Conservation (phyloP, 2,888 invertebrate genomes). For the Yponomeuta plumbellus region DNA sequence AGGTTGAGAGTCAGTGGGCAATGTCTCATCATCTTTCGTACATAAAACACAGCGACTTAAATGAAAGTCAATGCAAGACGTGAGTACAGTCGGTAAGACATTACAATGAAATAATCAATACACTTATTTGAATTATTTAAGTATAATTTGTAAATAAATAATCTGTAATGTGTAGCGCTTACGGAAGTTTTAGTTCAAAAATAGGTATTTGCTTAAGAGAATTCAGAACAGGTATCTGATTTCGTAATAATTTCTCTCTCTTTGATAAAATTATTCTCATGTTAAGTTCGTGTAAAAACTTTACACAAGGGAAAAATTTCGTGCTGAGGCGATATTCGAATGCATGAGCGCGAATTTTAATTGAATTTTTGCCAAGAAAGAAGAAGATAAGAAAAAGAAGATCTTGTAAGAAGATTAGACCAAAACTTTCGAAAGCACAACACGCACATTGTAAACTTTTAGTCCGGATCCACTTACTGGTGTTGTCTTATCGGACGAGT, state of each 20-base stretch:
- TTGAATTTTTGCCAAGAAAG: not conserved
- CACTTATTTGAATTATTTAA: too few species aligned
- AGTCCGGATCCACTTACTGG: too few species aligned
- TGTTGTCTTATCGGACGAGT: too few species aligned
- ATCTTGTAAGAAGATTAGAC: too few species aligned
- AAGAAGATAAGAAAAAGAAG: too few species aligned
- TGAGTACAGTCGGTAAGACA: constrained; percentile 49
- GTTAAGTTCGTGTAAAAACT: not conserved
- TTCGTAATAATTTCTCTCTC: not conserved
- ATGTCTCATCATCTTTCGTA: constrained; percentile 55
- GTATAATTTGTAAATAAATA: too few species aligned
- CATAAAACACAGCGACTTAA: constrained; percentile 49
- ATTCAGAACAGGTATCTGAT: not conserved
- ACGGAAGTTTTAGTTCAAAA: too few species aligned
- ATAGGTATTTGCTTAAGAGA: not conserved
- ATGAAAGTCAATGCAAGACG: constrained; percentile 67
- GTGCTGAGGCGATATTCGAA: not conserved
- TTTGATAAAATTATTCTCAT: not conserved
- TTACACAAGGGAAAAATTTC: not conserved
- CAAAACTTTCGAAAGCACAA: too few species aligned
- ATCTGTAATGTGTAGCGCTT: too few species aligned
- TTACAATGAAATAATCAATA: constrained; percentile 19
- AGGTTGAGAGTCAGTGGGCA: constrained; percentile 40
- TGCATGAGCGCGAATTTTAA: not conserved
- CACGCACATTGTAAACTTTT: too few species aligned